Conservation (phyloP, 2,797 vertebrate species). For the Pseudomugil gertrudae region DNA sequence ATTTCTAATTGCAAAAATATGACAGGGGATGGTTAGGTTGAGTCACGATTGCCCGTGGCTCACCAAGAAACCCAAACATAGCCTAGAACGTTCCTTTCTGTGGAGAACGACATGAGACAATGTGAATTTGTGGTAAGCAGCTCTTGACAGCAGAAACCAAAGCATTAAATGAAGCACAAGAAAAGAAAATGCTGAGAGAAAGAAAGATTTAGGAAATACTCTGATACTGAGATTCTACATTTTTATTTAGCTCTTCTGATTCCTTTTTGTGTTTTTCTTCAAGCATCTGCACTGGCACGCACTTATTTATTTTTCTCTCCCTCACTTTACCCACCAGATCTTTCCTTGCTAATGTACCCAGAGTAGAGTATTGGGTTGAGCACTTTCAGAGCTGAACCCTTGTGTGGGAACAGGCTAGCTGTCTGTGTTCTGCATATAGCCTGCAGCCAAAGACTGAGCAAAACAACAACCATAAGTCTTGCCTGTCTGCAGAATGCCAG, state of each 20-base stretch:
- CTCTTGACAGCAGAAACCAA: constrained; percentile 58
- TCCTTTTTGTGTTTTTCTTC: constrained; percentile 12
- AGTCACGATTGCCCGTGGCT: constrained; percentile 61
- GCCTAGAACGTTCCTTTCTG: constrained; percentile 61
- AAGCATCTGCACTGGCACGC: constrained; percentile 5
- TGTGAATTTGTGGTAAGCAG: constrained; percentile 72
- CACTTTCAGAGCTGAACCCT: constrained; percentile 65
- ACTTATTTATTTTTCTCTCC: constrained; percentile 20
- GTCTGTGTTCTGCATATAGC: constrained; percentile 81
- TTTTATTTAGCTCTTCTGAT: constrained; percentile 9
- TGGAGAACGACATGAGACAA: constrained; percentile 65
- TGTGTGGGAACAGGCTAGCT: constrained; percentile 74
- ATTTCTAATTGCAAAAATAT: constrained; percentile 69
- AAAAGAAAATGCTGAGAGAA: constrained; percentile 27
- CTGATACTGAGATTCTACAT: constrained; percentile 2
- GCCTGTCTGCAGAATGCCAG: constrained; percentile 81
- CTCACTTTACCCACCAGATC: constrained; percentile 26
- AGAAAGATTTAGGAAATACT: constrained; percentile 26
- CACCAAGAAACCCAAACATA: constrained; percentile 71
- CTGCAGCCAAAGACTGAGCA: constrained; percentile 81
- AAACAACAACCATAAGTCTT: constrained; percentile 82
- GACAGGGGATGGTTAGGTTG: constrained; percentile 64
- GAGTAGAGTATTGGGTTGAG: constrained; percentile 62
- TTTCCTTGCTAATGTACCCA: constrained; percentile 44
- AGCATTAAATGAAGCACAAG: constrained; percentile 37